A percentile compares a stretch with the other conserved stretches of the same genome.
Conservation (phyloP, 2,888 invertebrate species). For the Plagiodera versicolora region DNA sequence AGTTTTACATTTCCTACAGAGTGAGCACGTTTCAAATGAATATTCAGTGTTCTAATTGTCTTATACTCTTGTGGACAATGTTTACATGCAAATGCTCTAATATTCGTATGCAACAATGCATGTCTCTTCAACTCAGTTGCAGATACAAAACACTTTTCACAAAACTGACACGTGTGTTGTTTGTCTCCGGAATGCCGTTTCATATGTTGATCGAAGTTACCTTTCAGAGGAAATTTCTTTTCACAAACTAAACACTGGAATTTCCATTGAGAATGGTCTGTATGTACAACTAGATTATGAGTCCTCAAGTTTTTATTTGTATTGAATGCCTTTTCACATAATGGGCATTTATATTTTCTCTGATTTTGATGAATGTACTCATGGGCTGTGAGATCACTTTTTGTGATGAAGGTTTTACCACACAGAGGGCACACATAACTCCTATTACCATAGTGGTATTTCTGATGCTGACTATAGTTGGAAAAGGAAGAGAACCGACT, state of each 20-base stretch:
- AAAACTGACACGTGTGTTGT: slow-evolving; percentile 40
- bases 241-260: slow-evolving; percentile 38
- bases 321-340: slow-evolving; percentile 44
- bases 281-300: slow-evolving; percentile 45
- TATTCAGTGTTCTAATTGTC: slow-evolving; percentile 39
- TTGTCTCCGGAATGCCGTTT: slow-evolving; percentile 41
- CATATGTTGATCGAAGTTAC: slow-evolving; percentile 42
- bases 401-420: slow-evolving; percentile 52
- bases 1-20: slow-evolving; percentile 47
- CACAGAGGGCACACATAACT: slow-evolving; percentile 43
- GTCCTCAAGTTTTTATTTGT: slow-evolving; percentile 43
- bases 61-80: slow-evolving; percentile 58
- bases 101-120: slow-evolving; percentile 40
- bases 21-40: slow-evolving; percentile 58
- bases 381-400: slow-evolving; percentile 43
- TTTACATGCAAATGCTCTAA: slow-evolving; percentile 49
- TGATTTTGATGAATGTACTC: slow-evolving; percentile 43
- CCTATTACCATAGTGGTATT: slow-evolving; percentile 42
- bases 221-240: slow-evolving; percentile 43
- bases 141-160: slow-evolving; percentile 40
- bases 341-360: slow-evolving; percentile 42
- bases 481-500: slow-evolving; percentile 40
- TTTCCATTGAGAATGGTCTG: slow-evolving; percentile 44
- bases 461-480: slow-evolving; percentile 42
- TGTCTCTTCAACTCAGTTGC: slow-evolving; percentile 41